phyloP scores from a whole-genome alignment of 2,797 vertebrate genomes.

The Anolis apletophallus region DNA sequence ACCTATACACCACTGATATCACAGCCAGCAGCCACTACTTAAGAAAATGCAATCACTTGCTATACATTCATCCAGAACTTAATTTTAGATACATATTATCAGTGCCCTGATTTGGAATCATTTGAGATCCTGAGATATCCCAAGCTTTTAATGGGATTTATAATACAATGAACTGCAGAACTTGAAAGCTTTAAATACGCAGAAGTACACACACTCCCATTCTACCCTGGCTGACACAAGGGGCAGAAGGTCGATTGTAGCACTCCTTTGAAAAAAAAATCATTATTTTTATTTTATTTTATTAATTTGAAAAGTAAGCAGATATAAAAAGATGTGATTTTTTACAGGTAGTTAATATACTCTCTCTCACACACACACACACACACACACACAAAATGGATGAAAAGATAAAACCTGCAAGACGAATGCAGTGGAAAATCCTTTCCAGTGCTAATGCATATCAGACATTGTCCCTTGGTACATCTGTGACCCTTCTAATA shows the following conservation, averaged over 20 bases:
- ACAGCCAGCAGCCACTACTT: too few relatives aligned
- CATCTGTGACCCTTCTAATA: constrained; percentile 55
- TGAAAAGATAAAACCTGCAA: constrained; percentile 40
- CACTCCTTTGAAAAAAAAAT: background rate
- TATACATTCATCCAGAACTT: too few relatives aligned
- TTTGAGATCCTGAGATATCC: too few relatives aligned
- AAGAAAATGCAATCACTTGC: too few relatives aligned
- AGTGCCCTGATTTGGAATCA: background rate
- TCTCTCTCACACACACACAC: background rate
- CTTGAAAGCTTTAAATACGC: background rate
- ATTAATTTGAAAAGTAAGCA: background rate
- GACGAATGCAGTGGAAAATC: constrained; percentile 45
- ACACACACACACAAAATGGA: background rate
- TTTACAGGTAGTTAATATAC: constrained; percentile 17
- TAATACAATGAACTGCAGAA: background rate
- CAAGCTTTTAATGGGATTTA: too few relatives aligned
- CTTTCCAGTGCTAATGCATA: constrained; percentile 42
- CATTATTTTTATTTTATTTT: background rate
- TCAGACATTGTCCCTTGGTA: constrained; percentile 51
- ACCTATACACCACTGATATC: too few relatives aligned
- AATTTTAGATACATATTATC: background rate
- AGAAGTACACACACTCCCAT: background rate
- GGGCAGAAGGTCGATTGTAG: background rate
- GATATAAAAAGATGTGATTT: background rate
- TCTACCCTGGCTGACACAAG: background rate